Conservation (phyloP, 2,797 vertebrate species). For the Lithobates sylvaticus region DNA sequence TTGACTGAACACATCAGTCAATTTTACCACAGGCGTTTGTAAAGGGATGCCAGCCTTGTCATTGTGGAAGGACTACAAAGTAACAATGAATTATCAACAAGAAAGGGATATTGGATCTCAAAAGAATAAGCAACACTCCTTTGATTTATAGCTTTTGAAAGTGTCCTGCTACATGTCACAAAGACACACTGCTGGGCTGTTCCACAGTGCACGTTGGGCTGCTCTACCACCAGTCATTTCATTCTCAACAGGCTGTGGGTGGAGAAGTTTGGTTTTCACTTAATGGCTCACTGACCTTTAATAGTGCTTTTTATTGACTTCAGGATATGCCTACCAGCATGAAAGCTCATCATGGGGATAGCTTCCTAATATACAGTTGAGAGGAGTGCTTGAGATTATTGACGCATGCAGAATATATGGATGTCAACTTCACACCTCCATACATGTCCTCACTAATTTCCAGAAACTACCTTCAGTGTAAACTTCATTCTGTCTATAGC, state of each 20-base stretch:
- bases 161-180: slow-evolving; percentile 59
- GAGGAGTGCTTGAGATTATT: slow-evolving; percentile 37
- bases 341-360: slow-evolving; percentile 24
- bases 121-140: slow-evolving; percentile 61
- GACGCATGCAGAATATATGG: slow-evolving; percentile 23
- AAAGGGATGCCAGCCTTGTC: slow-evolving; percentile 58
- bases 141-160: slow-evolving; percentile 62
- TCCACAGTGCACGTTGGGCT: slow-evolving; percentile 41
- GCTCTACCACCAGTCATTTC: slow-evolving; percentile 51
- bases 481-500: too few species aligned
- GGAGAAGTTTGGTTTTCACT: slow-evolving; percentile 61
- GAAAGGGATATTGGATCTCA: slow-evolving; percentile 63
- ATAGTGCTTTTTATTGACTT: slow-evolving; percentile 56
- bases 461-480: neutral
- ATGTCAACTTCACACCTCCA: neutral
- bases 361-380: slow-evolving; percentile 30
- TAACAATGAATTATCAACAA: slow-evolving; percentile 64
- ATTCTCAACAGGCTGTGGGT: slow-evolving; percentile 47
- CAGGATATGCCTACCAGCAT: slow-evolving; percentile 58
- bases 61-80: slow-evolving; percentile 60
- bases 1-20: slow-evolving; percentile 76
- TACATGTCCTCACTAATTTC: slow-evolving; percentile 1
- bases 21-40: slow-evolving; percentile 61
- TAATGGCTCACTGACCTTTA: slow-evolving; percentile 59
- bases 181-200: slow-evolving; percentile 59